Conservation (phyloP, 2,888 invertebrate genomes). For the Caenorhabditis macrosperma region DNA sequence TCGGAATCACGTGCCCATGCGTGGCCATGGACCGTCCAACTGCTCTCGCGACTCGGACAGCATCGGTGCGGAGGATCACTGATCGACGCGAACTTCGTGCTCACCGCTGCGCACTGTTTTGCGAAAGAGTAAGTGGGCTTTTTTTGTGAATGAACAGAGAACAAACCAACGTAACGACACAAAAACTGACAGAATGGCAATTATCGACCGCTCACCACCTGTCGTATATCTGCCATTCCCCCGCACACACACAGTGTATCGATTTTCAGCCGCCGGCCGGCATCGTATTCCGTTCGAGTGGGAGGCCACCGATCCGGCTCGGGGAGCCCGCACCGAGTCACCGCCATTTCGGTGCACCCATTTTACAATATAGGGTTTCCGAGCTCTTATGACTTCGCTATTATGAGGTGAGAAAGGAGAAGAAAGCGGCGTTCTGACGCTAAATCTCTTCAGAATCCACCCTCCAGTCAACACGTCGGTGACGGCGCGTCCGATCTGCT, state of each 20-base stretch:
- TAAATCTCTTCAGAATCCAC: slow-evolving; percentile 48
- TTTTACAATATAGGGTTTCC: slow-evolving; percentile 67
- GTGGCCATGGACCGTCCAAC: slow-evolving; percentile 77
- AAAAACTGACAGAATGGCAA: too few relatives aligned
- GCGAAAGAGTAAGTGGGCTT: slow-evolving; percentile 62
- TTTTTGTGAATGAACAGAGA: background rate
- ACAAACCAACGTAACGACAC: background rate
- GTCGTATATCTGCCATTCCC: too few relatives aligned
- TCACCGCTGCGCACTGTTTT: slow-evolving; percentile 79
- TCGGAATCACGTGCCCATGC: slow-evolving; percentile 68
- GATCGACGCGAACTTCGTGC: slow-evolving; percentile 71
- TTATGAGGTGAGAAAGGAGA: slow-evolving; percentile 58
- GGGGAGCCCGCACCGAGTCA: slow-evolving; percentile 59
- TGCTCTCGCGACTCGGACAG: slow-evolving; percentile 57
- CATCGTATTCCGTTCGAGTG: slow-evolving; percentile 63
- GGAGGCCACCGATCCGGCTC: slow-evolving; percentile 70
- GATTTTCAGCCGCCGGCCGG: slow-evolving; percentile 64
- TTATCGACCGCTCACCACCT: background rate
- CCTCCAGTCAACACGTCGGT: slow-evolving; percentile 61
- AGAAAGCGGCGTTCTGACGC: background rate
- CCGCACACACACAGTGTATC: background rate
- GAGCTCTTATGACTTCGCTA: slow-evolving; percentile 64
- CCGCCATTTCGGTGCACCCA: slow-evolving; percentile 62
- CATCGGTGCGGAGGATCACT: slow-evolving; percentile 75
- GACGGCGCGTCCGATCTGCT: slow-evolving; percentile 64